Base-by-base conservation (phyloP, 2,888 invertebrate genomes). In the Drosophila lacicola region DNA sequence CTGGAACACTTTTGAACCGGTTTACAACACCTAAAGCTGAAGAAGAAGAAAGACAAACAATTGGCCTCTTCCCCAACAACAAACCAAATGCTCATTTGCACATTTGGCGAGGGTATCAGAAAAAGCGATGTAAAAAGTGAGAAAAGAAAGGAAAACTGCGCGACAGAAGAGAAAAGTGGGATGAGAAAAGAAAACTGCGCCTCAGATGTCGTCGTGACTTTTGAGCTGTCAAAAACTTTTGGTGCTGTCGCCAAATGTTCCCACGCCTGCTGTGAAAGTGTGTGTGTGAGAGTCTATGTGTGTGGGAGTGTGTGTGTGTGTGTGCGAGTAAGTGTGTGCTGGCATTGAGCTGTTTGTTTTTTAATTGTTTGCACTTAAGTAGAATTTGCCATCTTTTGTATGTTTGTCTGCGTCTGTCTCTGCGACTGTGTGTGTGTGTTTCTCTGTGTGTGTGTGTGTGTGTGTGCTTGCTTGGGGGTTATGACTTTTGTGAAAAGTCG, bases 311-410 rank as follows among this genome's bases (percentile, higher is more conserved):
- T 56, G 41, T 17, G 17, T 17, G 17, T 17, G 17, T 17, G 17
- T 29, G 21, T 39, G 29, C 41, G 21, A 39, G 53, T 67, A 10
- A 41, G 58, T 61, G 49, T 54, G 47, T 51, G 61, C 53, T 46
- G 68, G 56, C 79, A 85, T 79, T 82, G 85, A 82, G 85, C 83
- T 88, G 85, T 85, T 85, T 88, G 88, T 81, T 81, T 85, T 85
- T 85, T 85, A 85, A 85, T 85, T 85, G 85, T 88, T 88, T 85
- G 88, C 88, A 88, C 85, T 85, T 85, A 82, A 85, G 82, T 68
- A 67, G 74, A 86, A 86, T 73, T 77, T 73, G 62, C 70, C 73
- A 49, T 65, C 61, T 62, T 68, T 71, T 68, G 71, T 78, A 62
- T 65, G 66, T 71, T 61, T 69, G 78, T 71, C 56, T 63, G 60